Evolutionary conservation across 2,797 vertebrate species (phyloP).

Genomic region (Toxotes lorentzi): DNA sequence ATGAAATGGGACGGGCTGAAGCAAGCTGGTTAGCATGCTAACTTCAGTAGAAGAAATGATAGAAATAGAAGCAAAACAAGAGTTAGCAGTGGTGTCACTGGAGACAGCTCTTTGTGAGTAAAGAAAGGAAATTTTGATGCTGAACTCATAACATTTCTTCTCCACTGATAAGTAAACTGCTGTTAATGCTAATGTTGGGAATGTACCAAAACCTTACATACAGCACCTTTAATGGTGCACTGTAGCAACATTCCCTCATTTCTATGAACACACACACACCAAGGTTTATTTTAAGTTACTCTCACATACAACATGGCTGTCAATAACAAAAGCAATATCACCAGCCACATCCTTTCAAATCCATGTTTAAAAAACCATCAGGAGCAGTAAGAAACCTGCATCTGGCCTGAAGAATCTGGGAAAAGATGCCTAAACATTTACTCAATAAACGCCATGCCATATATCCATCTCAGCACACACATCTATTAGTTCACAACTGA

Average conservation of each 20-base stretch:
- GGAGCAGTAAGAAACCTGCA: neutral
- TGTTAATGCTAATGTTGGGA: no score
- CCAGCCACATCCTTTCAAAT: neutral
- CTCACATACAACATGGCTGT: neutral
- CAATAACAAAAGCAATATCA: neutral
- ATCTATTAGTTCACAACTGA: neutral
- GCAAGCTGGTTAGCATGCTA: no score
- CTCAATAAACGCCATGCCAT: neutral
- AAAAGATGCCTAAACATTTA: neutral
- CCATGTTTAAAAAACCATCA: neutral
- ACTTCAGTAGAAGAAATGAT: no score
- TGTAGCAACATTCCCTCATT: slow-evolving; percentile 10
- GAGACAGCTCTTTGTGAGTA: no score
- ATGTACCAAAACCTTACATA: no score
- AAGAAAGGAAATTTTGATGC: no score
- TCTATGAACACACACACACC: neutral
- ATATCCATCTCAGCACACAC: neutral
- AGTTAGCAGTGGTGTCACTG: no score
- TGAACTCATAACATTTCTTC: no score
- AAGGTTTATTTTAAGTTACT: slow-evolving; percentile 1
- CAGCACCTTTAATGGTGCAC: neutral
- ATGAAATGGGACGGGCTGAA: no score
- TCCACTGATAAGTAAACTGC: no score
- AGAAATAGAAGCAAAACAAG: no score
- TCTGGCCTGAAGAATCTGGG: neutral